A percentile compares a stretch with the other conserved stretches of the same genome.
phyloP scores from a whole-genome alignment of 2,113 vertebrate species.

The Bombycilla garrulus region DNA sequence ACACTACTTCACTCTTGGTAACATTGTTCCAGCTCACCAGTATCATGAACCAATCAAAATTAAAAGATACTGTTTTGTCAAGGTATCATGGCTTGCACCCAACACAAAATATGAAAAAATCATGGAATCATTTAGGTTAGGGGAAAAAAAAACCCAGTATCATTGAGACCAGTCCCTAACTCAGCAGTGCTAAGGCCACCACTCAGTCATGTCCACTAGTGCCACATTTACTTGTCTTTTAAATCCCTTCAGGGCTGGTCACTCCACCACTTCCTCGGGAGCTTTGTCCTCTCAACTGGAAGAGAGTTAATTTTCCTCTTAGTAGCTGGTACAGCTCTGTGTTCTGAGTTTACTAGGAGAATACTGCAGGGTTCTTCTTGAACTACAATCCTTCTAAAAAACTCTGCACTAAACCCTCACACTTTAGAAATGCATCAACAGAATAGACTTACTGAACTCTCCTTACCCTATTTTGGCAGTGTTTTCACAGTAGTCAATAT shows the following conservation, averaged over 20 bases:
- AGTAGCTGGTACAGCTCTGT: background rate
- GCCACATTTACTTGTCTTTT: background rate
- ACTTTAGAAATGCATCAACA: rapidly evolving
- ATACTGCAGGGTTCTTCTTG: background rate
- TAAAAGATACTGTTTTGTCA: background rate
- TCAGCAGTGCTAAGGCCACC: background rate
- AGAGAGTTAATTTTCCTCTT: background rate
- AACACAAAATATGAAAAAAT: background rate
- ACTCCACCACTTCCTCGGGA: background rate
- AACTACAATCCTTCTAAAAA: background rate
- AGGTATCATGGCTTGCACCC: background rate
- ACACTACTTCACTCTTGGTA: background rate
- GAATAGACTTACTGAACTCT: background rate
- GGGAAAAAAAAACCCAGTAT: background rate
- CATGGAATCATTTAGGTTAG: too few species aligned
- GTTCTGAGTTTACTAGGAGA: background rate
- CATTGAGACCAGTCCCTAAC: background rate
- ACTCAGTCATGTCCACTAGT: background rate
- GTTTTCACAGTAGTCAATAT: slow-evolving; percentile 72
- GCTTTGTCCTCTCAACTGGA: background rate
- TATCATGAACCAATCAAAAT: background rate
- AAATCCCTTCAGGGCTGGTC: background rate
- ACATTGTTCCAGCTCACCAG: background rate
- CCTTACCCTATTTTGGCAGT: slow-evolving; percentile 82
- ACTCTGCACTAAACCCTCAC: background rate